phyloP scores from a whole-genome alignment of 2,797 vertebrate genomes.

The Poeciliopsis gracilis region DNA sequence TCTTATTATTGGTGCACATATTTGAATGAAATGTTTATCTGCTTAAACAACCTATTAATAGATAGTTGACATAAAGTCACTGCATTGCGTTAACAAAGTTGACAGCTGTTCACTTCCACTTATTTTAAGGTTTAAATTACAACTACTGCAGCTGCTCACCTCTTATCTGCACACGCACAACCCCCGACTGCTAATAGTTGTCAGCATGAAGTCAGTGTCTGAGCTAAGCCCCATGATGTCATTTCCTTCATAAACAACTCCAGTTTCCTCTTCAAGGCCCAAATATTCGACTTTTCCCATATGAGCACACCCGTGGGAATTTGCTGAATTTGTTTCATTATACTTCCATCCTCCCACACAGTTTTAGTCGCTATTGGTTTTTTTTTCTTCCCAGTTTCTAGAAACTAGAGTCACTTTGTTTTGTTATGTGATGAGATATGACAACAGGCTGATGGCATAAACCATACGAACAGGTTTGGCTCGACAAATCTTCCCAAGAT shows the following conservation, averaged over 20 bases:
- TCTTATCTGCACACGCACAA: conserved; percentile 19
- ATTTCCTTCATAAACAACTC: conserved; percentile 79
- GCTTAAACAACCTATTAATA: conserved; percentile 6
- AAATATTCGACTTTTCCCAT: conserved; percentile 67
- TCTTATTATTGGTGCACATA: conserved; percentile 1
- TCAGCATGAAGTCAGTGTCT: conserved; percentile 75
- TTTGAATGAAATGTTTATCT: conserved; percentile 13
- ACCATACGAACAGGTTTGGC: background rate
- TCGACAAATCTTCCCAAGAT: background rate
- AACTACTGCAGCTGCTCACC: conserved; percentile 42
- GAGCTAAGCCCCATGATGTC: conserved; percentile 68
- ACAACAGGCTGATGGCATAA: background rate
- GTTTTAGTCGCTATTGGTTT: conserved; percentile 20
- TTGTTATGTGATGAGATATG: conserved; percentile 19
- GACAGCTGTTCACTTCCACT: background rate
- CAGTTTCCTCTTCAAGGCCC: conserved; percentile 64
- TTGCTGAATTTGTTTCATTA: conserved; percentile 26
- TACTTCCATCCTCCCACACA: conserved; percentile 3
- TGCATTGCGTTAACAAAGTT: conserved; percentile 5
- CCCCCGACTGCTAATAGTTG: conserved; percentile 49
- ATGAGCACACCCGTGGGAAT: conserved; percentile 48
- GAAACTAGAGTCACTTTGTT: conserved; percentile 5
- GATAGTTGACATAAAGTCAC: conserved; percentile 4
- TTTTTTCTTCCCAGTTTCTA: conserved; percentile 16
- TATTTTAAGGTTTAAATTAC: conserved; percentile 47